Base-by-base conservation (phyloP, 1,140 invertebrate species). In the Antheraea mylitta region DNA sequence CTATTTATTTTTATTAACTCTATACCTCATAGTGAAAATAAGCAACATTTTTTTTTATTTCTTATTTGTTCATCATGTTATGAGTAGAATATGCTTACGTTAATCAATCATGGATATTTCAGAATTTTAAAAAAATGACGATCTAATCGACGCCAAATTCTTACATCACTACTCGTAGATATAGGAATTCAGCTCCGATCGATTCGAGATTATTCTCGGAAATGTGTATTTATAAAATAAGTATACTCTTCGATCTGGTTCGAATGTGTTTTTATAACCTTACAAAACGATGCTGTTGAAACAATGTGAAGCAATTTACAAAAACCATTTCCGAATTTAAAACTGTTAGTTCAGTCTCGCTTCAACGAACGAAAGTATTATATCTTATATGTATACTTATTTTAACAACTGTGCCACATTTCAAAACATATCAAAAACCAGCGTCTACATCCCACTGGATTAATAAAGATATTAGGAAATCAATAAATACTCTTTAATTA, bases 151-250 rank as follows among this genome's bases (percentile, higher is more conserved):
- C 45, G 45, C 45, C 45, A 53, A 53, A 53, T 53, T 53, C 45
- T 53, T 53, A 53, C 45, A 53, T 53, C 45, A 53, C 45, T 53
- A 53, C 11, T 42, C 38, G 38, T 42, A 9, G 38, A 53, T 53
- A 53, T 53, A 53, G 45, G 45, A 53, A 53, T 53, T 53, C 45
- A 53, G 45, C 45, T 53, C 13, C 45, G 11, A 53, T 53, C 45
- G 45, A 53, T 53, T 53, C 45, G 45, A 53, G 45, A 53, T 53
- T 53, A 53, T 53, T 53, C 45, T 53, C 45, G 45, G 45, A 53
- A 53, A 53, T 53, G 45, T 13, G 45, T 53, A 53, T 53, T 53
- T 53, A 53, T 53, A 53, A 53, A 10, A 53, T 42, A 42, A 42
- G 38, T 42, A 42, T 53, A 53, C 45, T 53, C 45, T 53, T 53